Evolutionary conservation across 2,888 invertebrate species (phyloP), one percentile per base, ranked within the genome.

Genomic region (Hoplodrina blanda): DNA sequence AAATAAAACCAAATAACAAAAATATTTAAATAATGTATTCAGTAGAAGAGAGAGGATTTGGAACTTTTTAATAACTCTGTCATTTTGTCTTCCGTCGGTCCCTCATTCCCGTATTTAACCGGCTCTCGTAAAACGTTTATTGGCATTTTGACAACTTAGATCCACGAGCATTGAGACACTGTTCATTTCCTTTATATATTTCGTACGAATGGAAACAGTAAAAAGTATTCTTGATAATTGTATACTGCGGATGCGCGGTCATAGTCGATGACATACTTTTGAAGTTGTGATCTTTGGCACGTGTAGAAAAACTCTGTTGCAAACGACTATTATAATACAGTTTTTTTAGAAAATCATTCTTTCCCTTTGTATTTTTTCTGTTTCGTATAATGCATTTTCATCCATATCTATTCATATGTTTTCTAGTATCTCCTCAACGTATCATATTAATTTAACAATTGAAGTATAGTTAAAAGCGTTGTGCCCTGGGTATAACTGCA

Each of bases 101-200:
- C 46, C 56, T 55, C 64, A 76, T 69, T 71, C 65, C 71, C 66
- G 75, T 76, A 76, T 81, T 86, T 80, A 83, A 87, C 80, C 76
- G 80, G 73, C 66, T 80, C 78, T 83, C 83, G 76, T 85, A 80
- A 84, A 88, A 78, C 81, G 68, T 86, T 86, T 87, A 87, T 84
- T 84, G 85, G 74, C 83, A 85, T 85, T 86, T 81, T 81, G 71
- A 74, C 72, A 82, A 83, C 69, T 82, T 72, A 76, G 65, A 82
- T 72, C 61, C 73, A 68, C 49, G 50, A 60, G 4, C 57, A 44
- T n/a, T 59, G 46, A 65, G 61, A 64, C 57, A 54, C 50, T 64
- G 67, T 54, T 59, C 72, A 30, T 73, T 75, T 75, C 53, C 61
- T 68, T 63, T 75, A 68, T 75, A 66, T 57, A 60, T 71, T 69